A percentile compares a stretch with the other conserved stretches of the same genome.
Conservation (phyloP, 2,888 invertebrate species). For the Drosophila melanosoma region DNA sequence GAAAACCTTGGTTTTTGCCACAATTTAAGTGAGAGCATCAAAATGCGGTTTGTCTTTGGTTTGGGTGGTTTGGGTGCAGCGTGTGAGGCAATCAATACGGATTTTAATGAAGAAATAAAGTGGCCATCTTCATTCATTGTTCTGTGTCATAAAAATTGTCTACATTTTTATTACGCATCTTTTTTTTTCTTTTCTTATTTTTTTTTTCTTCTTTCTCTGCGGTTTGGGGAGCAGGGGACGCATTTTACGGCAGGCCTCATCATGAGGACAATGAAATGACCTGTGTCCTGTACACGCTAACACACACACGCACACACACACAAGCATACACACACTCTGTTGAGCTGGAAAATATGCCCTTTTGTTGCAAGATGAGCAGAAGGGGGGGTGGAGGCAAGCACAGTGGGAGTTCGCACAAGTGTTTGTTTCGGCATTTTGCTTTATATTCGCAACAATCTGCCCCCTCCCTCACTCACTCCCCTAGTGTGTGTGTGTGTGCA, state of each 20-base stretch:
- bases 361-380: conserved; percentile 58
- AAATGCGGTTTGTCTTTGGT: neutral
- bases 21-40: conserved; percentile 28
- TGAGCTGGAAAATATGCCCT: conserved; percentile 76
- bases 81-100: conserved; percentile 68
- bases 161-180: conserved; percentile 73
- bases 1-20: conserved; percentile 9
- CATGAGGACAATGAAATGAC: conserved; percentile 64
- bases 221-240: conserved; percentile 6
- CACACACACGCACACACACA: neutral
- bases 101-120: conserved; percentile 80
- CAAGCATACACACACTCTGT: conserved; percentile 11
- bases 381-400: neutral
- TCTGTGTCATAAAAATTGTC: conserved; percentile 74
- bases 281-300: conserved; percentile 37
- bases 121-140: conserved; percentile 68
- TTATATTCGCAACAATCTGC: conserved; percentile 31
- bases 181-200: conserved; percentile 11
- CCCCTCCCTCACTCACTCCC: neutral
- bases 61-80: neutral
- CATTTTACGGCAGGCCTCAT: conserved; percentile 48
- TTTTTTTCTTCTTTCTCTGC: neutral
- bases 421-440: conserved; percentile 78
- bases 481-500: conserved; percentile 28
- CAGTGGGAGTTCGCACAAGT: conserved; percentile 54